phyloP scores from a whole-genome alignment of 1,140 invertebrate species.

The Paracyclopina nana region DNA sequence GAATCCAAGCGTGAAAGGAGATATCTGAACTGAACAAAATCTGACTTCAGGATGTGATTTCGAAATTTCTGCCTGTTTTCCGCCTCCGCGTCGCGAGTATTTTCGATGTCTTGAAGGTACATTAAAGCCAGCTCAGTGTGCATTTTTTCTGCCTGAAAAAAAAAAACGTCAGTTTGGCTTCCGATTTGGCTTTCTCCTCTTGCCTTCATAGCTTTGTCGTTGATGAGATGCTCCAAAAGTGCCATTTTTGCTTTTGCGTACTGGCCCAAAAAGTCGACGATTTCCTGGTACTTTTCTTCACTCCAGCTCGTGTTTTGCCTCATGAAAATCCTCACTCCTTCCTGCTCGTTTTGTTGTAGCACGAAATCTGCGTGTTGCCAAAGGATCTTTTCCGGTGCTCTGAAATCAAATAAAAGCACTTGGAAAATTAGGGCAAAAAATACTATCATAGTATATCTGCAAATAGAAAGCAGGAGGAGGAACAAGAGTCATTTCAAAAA shows the following conservation, averaged over 20 bases:
- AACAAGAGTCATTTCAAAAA: too few species aligned
- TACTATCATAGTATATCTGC: too few species aligned
- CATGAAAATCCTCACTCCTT: conserved; percentile 22
- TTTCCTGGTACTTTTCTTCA: neutral
- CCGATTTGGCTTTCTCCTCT: too few species aligned
- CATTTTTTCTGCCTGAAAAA: conserved; percentile 27
- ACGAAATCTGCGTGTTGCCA: conserved; percentile 29
- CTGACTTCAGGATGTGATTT: neutral
- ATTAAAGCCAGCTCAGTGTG: conserved; percentile 30
- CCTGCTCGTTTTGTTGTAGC: conserved; percentile 25
- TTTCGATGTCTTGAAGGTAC: conserved; percentile 25
- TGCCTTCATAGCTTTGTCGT: too few species aligned
- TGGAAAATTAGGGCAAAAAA: too few species aligned
- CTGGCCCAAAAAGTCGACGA: neutral
- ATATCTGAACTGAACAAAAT: neutral
- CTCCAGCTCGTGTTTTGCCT: neutral
- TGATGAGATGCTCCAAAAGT: conserved; percentile 27
- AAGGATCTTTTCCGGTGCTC: conserved; percentile 22
- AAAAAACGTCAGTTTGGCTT: too few species aligned
- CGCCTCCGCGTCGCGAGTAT: neutral
- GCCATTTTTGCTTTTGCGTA: conserved; percentile 27
- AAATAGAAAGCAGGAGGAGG: too few species aligned
- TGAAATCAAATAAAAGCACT: conserved; percentile 23
- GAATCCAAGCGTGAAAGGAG: conserved; percentile 23
- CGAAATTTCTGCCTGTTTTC: neutral